Conservation (phyloP, 2,113 vertebrate genomes). For the Illadopsis cleaveri region DNA sequence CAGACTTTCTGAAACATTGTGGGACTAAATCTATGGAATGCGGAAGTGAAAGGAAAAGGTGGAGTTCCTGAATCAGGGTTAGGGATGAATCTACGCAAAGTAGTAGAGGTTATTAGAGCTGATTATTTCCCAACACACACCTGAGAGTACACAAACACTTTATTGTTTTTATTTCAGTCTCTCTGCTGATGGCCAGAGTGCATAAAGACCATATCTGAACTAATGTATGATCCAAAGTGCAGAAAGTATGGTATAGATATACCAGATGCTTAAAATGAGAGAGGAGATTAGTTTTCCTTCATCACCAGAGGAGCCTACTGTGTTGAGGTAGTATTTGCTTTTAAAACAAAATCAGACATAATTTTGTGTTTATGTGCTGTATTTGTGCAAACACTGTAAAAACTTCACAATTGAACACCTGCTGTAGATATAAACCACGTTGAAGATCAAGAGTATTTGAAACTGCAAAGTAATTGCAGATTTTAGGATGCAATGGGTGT, state of each 20-base stretch:
- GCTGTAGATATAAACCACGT: neutral
- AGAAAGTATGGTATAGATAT: neutral
- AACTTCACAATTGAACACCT: neutral
- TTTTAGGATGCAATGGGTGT: neutral
- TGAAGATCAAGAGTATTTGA: neutral
- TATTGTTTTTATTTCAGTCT: neutral
- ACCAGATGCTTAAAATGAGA: neutral
- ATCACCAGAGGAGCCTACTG: neutral
- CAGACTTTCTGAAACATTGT: neutral
- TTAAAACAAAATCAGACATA: neutral
- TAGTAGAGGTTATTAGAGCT: neutral
- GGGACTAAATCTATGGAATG: neutral
- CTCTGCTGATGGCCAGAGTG: neutral
- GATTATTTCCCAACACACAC: neutral
- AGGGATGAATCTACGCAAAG: neutral
- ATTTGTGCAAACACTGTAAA: neutral
- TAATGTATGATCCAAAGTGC: neutral
- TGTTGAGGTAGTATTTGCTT: neutral
- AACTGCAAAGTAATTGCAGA: neutral
- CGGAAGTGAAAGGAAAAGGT: neutral
- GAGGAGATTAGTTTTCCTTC: neutral
- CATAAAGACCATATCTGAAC: neutral
- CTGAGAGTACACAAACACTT: neutral
- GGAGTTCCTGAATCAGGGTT: neutral
- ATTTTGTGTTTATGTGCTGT: neutral